Evolutionary conservation across 2,113 vertebrate species (phyloP).

Genomic region (Myiozetetes cayanensis): DNA sequence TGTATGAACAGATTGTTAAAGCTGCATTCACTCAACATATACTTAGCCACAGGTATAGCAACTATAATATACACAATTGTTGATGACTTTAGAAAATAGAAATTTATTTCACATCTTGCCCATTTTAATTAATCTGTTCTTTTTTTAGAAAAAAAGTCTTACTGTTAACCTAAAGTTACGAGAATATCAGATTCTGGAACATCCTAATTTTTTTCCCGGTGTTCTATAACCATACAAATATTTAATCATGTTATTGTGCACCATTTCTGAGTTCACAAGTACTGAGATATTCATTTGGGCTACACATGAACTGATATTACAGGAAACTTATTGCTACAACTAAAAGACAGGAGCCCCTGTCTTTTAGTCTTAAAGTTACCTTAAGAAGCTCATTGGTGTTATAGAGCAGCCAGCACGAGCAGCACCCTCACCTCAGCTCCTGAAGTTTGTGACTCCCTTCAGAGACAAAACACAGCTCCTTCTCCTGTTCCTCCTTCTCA

Average conservation of each 20-base stretch:
- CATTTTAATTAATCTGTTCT: background rate
- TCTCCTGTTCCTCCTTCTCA: background rate
- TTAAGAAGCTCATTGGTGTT: background rate
- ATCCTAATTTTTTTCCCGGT: background rate
- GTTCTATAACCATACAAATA: background rate
- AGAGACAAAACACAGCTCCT: background rate
- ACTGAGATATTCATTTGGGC: background rate
- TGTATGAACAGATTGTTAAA: background rate
- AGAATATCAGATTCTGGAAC: background rate
- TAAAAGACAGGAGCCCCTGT: background rate
- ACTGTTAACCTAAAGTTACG: background rate
- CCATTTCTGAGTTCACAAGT: background rate
- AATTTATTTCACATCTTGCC: background rate
- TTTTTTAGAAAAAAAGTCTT: background rate
- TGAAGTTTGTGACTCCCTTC: background rate
- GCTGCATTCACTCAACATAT: background rate
- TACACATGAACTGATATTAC: background rate
- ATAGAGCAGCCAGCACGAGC: fast-evolving
- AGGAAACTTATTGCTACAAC: background rate
- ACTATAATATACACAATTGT: background rate
- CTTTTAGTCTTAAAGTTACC: background rate
- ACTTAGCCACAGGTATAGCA: background rate
- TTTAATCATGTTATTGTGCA: background rate
- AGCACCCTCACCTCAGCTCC: background rate
- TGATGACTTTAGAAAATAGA: background rate